Conservation (phyloP, 2,113 vertebrate species). For the Hemibagrus wyckioides region DNA sequence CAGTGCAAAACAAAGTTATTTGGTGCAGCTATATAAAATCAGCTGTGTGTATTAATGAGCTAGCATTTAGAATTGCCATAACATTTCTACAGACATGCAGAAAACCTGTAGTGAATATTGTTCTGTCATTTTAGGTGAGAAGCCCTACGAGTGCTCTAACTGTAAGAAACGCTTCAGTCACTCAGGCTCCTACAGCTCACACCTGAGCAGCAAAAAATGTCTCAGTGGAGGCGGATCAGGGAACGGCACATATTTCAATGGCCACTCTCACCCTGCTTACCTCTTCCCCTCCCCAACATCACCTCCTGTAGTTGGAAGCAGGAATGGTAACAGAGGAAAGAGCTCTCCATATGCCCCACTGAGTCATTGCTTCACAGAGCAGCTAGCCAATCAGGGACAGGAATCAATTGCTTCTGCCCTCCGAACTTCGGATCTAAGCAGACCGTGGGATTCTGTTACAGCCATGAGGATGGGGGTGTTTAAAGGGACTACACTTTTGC, state of each 20-base stretch:
- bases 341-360: constrained; percentile 53
- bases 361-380: constrained; percentile 51
- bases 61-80: background rate
- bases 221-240: constrained; percentile 63
- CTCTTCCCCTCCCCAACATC: constrained; percentile 66
- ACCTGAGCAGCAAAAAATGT: constrained; percentile 83
- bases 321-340: constrained; percentile 61
- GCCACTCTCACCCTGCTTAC: constrained; percentile 63
- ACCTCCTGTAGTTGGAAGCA: constrained; percentile 62
- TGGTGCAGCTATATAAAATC: background rate
- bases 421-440: constrained; percentile 50
- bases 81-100: background rate
- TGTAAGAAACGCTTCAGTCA: constrained; percentile 84
- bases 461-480: constrained; percentile 62
- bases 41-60: background rate
- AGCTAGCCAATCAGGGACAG: constrained; percentile 53
- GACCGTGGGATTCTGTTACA: constrained; percentile 64
- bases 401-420: constrained; percentile 32
- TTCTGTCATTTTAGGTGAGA: constrained; percentile 71
- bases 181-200: constrained; percentile 83
- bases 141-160: constrained; percentile 80
- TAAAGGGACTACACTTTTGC: constrained; percentile 67
- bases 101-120: background rate
- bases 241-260: constrained; percentile 60
- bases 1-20: background rate